Evolutionary conservation across 2,888 invertebrate genomes (phyloP), one percentile per base, ranked within the genome.

Genomic region (Liposcelis brunnea): DNA sequence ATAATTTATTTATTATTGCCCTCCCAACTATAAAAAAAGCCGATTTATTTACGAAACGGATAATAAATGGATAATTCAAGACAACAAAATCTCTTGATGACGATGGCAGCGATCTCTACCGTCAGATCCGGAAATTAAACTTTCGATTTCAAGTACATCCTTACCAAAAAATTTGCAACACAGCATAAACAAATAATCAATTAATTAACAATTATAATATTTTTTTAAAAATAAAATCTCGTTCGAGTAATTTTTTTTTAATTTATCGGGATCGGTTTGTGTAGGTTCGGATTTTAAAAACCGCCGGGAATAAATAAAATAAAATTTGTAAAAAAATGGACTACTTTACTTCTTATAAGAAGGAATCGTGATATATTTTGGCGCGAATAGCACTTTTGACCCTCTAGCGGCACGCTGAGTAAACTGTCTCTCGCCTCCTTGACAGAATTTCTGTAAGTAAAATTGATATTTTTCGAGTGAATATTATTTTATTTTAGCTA

Each of bases 331-430:
- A 44, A 15, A 44, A 44, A 34, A 38, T 18, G 4, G 19, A 19
- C 40, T 21, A 40, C 18, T 40, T 40, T 40, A 19, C 19, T 19
- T 40, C 40, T 40, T 40, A 40, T 18, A 18, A 19, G 6, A 19
- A 18, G n/a, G 11, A 40, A 19, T 40, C 7, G 19, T 16, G 16
- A 11, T 40, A 40, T 40, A 40, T 18, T 18, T 40, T 40, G 40
- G 40, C 40, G 40, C 18, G 40, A 40, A 44, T 36, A 33, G 37
- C 38, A 26, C 38, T 45, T 33, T 40, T 47, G 44, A 38, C 47
- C 44, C 44, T 44, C 47, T 47, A 21, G 44, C 44, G 47, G 44
- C 44, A 46, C 45, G 42, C 45, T 38, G 44, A 16, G 45, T 44
- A 47, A 44, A 33, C 47, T 38, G 37, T 36, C 47, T 26, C 44